phyloP scores from a whole-genome alignment of 2,888 invertebrate species.

The Drosophila maculinotata region DNA sequence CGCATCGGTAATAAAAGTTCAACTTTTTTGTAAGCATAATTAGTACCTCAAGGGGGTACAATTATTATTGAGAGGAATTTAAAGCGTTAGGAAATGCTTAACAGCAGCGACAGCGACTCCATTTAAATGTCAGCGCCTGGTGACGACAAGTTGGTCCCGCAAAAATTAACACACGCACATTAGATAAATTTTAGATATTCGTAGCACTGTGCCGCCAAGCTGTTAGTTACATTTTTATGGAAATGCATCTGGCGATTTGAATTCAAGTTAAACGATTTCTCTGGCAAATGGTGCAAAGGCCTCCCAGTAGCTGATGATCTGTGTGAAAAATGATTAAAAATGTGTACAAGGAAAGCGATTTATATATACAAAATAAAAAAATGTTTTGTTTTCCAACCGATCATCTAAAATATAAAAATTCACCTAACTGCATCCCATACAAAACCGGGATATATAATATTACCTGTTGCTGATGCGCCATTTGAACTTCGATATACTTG shows the following conservation, averaged over 20 bases:
- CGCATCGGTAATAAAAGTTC: constrained; percentile 62
- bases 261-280: constrained; percentile 91
- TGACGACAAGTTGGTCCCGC: constrained; percentile 74
- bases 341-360: background rate
- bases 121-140: constrained; percentile 33
- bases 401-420: too few species aligned
- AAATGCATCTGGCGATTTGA: constrained; percentile 52
- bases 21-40: constrained; percentile 63
- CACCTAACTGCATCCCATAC: too few species aligned
- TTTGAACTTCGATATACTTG: constrained; percentile 96
- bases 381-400: too few species aligned
- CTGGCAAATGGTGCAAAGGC: constrained; percentile 97
- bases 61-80: constrained; percentile 54
- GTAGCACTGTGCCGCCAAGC: constrained; percentile 44
- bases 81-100: constrained; percentile 57
- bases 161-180: constrained; percentile 41
- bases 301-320: constrained; percentile 89
- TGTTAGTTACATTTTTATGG: constrained; percentile 45
- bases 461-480: constrained; percentile 97
- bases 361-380: too few species aligned
- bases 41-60: constrained; percentile 25
- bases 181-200: constrained; percentile 29
- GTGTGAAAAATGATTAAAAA: constrained; percentile 7
- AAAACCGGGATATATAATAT: background rate
- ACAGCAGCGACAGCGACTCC: constrained; percentile 35